A percentile compares a stretch with the other conserved stretches of the same genome.
These are phyloP conservation scores for Halyomorpha halys DNA, from an alignment of 1,140 invertebrate species.

Conservation along the genomic window DNA sequence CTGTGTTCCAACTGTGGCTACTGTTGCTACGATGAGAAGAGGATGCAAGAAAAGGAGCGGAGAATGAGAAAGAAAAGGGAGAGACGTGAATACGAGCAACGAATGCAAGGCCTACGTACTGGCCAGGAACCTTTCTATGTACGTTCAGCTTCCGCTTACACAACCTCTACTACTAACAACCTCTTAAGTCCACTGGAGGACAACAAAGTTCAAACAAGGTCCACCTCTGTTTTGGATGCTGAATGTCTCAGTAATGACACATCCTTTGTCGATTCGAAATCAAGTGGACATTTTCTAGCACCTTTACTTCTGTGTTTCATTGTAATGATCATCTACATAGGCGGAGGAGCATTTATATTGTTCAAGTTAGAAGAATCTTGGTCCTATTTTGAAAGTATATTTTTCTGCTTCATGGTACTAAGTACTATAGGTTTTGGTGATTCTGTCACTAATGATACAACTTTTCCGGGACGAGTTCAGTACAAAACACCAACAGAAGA, in stretches of 20 bases:
- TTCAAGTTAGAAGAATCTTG: conserved; percentile 60
- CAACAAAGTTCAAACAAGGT: conserved; percentile 17
- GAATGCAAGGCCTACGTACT: conserved; percentile 44
- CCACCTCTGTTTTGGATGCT: conserved; percentile 38
- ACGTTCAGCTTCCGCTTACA: conserved; percentile 34
- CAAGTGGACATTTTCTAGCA: conserved; percentile 49
- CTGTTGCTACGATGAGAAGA: conserved; percentile 71
- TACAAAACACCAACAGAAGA: conserved; percentile 36
- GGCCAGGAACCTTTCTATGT: conserved; percentile 72
- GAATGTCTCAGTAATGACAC: conserved; percentile 20
- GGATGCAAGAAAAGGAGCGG: conserved; percentile 64
- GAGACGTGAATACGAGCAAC: conserved; percentile 53
- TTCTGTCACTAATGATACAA: conserved; percentile 57
- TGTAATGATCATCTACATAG: conserved; percentile 73
- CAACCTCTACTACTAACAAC: conserved; percentile 25
- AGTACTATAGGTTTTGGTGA: conserved; percentile 89
- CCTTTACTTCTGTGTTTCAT: conserved; percentile 63
- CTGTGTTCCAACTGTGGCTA: conserved; percentile 74
- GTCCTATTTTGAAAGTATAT: conserved; percentile 77
- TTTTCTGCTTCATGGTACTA: conserved; percentile 88
- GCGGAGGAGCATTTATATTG: conserved; percentile 77
- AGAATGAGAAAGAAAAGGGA: conserved; percentile 65
- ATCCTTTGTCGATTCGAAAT: conserved; percentile 25
- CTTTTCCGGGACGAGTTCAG: conserved; percentile 43
- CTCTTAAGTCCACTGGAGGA: conserved; percentile 18